A percentile compares a stretch with the other conserved stretches of the same genome.
Evolutionary conservation across 2,888 invertebrate genomes (phyloP).

Genomic region (Athalia rosae): DNA sequence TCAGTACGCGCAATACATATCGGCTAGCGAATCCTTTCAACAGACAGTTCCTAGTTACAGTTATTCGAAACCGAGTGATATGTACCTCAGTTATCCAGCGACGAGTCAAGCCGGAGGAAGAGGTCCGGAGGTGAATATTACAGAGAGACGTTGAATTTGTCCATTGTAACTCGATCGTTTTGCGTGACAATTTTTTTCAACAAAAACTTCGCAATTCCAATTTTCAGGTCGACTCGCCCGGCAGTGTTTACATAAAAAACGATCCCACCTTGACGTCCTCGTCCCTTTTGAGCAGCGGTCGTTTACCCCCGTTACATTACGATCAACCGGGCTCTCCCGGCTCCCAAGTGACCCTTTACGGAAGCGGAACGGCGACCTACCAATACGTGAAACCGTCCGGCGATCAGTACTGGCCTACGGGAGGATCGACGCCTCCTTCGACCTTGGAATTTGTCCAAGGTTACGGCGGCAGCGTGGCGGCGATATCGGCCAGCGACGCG

Average conservation of each 20-base stretch:
- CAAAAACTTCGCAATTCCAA: background rate
- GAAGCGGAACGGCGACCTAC: conserved; percentile 74
- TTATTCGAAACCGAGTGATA: conserved; percentile 66
- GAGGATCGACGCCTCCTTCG: conserved; percentile 58
- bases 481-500: conserved; percentile 64
- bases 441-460: conserved; percentile 66
- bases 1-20: conserved; percentile 67
- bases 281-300: conserved; percentile 74
- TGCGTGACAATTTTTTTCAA: background rate
- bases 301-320: conserved; percentile 75
- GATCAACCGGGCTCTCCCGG: conserved; percentile 78
- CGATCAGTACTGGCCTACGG: conserved; percentile 62
- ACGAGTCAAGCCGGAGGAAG: conserved; percentile 61
- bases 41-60: conserved; percentile 61
- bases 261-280: conserved; percentile 83
- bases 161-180: background rate
- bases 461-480: conserved; percentile 63
- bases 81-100: conserved; percentile 63
- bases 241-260: conserved; percentile 78
- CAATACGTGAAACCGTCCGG: conserved; percentile 76
- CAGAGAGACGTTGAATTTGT: background rate
- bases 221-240: conserved; percentile 71
- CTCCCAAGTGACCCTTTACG: conserved; percentile 79
- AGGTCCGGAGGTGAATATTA: conserved; percentile 65
- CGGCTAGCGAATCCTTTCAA: conserved; percentile 63